phyloP scores from a whole-genome alignment of 2,113 vertebrate species.

The Eurypyga helias region DNA sequence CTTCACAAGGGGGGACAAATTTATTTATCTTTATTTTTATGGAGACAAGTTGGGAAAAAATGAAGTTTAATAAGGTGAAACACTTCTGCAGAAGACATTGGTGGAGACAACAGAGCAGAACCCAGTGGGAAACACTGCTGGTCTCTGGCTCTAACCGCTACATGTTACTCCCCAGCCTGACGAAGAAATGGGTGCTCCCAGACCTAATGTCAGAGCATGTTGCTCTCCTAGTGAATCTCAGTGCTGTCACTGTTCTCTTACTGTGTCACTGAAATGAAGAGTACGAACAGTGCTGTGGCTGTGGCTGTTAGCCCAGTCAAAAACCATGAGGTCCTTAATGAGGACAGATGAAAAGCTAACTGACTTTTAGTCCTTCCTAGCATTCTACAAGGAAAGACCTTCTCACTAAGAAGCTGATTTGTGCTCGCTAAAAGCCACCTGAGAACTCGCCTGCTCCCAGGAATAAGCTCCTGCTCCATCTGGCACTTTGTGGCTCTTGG shows the following conservation, averaged over 20 bases:
- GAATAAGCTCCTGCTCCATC: background rate
- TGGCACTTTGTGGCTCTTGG: background rate
- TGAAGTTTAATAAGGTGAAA: background rate
- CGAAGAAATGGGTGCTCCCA: background rate
- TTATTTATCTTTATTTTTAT: background rate
- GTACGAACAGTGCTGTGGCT: background rate
- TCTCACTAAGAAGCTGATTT: background rate
- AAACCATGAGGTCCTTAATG: background rate
- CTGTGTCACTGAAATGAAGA: background rate
- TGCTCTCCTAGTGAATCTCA: background rate
- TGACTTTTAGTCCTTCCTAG: background rate
- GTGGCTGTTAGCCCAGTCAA: background rate
- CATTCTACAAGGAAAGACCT: background rate
- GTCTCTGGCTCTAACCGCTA: background rate
- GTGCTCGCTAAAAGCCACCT: background rate
- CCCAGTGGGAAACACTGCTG: background rate
- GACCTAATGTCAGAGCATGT: background rate
- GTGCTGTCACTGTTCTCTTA: background rate
- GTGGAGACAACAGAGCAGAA: background rate
- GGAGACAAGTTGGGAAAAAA: background rate
- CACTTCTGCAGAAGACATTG: background rate
- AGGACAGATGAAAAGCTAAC: background rate
- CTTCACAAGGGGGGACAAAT: background rate
- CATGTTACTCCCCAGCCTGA: background rate
- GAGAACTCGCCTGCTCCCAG: background rate